Evolutionary conservation across 2,797 vertebrate species (phyloP).

Genomic region (Psittacula echo): DNA sequence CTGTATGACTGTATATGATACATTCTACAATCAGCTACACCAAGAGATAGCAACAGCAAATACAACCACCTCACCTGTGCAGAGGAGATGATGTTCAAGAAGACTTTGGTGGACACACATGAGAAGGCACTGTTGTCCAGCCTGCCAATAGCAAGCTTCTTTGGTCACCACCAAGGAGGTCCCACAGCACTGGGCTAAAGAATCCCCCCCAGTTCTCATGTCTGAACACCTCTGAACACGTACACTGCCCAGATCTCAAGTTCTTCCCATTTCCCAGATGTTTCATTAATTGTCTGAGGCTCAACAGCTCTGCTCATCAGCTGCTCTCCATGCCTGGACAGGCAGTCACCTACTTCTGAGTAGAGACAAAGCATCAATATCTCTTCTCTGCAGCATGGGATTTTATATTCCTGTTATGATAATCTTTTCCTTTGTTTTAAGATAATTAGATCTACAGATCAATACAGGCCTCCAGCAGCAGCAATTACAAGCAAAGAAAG

Average conservation of each 20-base stretch:
- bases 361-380: neutral
- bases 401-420: neutral
- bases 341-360: neutral
- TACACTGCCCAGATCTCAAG: neutral
- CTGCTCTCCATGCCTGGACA: neutral
- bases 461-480: neutral
- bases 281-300: neutral
- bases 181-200: neutral
- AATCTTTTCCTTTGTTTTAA: neutral
- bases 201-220: accelerated
- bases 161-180: neutral
- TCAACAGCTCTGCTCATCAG: neutral
- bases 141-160: neutral
- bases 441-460: neutral
- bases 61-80: neutral
- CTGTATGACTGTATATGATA: neutral
- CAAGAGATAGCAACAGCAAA: neutral
- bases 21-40: neutral
- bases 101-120: neutral
- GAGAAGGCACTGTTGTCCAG: neutral
- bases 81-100: neutral
- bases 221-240: neutral
- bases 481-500: neutral
- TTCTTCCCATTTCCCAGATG: neutral
- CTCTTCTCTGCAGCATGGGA: neutral